These are phyloP conservation scores for Neotragus moschatus DNA, from an alignment of 2,113 vertebrate species.

Conservation along the genomic window DNA sequence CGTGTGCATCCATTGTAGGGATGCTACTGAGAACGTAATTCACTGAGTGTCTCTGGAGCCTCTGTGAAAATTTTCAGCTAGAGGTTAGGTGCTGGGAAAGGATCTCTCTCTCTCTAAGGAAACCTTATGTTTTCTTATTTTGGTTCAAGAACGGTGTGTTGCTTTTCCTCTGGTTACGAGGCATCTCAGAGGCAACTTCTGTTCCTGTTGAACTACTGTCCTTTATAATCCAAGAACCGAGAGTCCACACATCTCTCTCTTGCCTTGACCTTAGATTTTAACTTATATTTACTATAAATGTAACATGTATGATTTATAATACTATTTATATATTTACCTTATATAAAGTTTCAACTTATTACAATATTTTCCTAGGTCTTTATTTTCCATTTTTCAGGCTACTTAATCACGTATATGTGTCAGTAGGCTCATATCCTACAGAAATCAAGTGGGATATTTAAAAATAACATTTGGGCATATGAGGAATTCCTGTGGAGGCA, in stretches of 20 bases:
- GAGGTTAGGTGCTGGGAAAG: not conserved
- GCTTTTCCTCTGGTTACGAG: not conserved
- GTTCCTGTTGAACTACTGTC: not conserved
- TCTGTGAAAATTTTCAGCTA: not conserved
- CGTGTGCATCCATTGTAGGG: too few relatives aligned
- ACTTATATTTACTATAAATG: not conserved
- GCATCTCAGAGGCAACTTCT: not conserved
- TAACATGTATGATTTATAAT: not conserved
- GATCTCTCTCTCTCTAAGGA: not conserved
- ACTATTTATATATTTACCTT: not conserved
- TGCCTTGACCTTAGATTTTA: not conserved
- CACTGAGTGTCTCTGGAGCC: not conserved
- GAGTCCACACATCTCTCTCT: not conserved
- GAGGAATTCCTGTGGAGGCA: not conserved
- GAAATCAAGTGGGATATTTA: not conserved
- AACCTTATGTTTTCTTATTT: not conserved
- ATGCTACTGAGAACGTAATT: not conserved
- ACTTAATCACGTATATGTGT: not conserved
- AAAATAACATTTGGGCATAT: not conserved
- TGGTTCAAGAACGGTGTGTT: not conserved
- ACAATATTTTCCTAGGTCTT: not conserved
- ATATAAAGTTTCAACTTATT: not conserved
- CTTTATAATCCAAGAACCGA: not conserved
- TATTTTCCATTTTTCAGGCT: not conserved
- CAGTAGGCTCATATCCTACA: not conserved